Base-by-base conservation (phyloP, 2,888 invertebrate genomes). In the Halictus ligatus region DNA sequence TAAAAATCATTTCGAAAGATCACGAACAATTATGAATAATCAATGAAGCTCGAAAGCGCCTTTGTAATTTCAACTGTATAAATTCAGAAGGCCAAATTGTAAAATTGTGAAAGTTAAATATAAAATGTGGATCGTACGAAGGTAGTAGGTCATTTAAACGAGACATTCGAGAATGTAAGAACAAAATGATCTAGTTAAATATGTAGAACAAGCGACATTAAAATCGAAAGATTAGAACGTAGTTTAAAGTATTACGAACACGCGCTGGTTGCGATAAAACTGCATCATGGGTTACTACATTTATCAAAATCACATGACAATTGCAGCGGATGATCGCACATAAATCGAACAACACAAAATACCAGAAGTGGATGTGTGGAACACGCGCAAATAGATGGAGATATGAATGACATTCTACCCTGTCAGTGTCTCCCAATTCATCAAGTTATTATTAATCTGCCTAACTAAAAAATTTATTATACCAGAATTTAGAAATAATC, bases 281-380 rank as follows among this genome's bases (percentile, higher is more conserved):
- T 50, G 18, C 25, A 78, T 78, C 81, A 48, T 81, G 73, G 75
- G 82, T 82, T 85, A 73, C 71, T 69, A 78, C 35, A 74, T 10
- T 87, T 88, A 87, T 88, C 88, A 60, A 15, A 82, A 80, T 88
- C 88, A 88, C 88, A 88, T 88, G 88, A 88, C 73, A 40, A 72
- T n/a, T 60, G 13, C 12, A 35, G 54, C n/a, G 67, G 48, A 35
- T 46, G 43, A 78, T 85, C 46, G 21, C 40, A 80, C 75, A 48
- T 35, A 74, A 79, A 82, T 75, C 54, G n/a, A 71, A 46, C 75
- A 71, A 80, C 48, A 75, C 54, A 78, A 78, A 85, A 29, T 48
- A 73, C 40, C 35, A 12, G 12, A 15, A 40, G 35, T 29, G 71
- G 80, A 75, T 71, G 69, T 74, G 58, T 77, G 60, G 29, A 35